These are phyloP conservation scores for Vombatus ursinus DNA, from an alignment of 2,113 vertebrate species.

Conservation along the genomic window DNA sequence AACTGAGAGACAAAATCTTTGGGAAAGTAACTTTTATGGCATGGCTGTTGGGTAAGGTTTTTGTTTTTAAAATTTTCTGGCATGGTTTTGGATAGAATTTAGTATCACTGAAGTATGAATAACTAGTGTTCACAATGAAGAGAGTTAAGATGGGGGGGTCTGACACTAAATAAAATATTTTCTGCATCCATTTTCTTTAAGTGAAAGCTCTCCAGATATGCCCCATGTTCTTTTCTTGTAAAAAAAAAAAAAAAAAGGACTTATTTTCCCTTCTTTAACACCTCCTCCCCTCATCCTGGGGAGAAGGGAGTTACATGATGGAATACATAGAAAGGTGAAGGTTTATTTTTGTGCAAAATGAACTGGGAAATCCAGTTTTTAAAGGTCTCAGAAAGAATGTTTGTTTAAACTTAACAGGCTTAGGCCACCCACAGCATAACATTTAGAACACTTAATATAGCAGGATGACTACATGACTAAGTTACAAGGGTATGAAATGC, in stretches of 20 bases:
- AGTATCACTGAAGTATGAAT: conserved; percentile 44
- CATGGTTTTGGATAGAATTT: conserved; percentile 30
- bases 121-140: conserved; percentile 26
- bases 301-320: conserved; percentile 39
- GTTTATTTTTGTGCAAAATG: conserved; percentile 19
- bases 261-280: conserved; percentile 18
- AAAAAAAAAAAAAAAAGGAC: neutral
- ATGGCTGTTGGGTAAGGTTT: neutral
- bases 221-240: conserved; percentile 14
- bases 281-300: neutral
- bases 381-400: conserved; percentile 44
- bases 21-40: conserved; percentile 39
- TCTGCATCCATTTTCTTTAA: conserved; percentile 45
- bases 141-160: conserved; percentile 1
- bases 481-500: conserved; percentile 52
- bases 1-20: conserved; percentile 2
- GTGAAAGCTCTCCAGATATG: conserved; percentile 25
- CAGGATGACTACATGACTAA: conserved; percentile 14
- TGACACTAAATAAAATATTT: neutral
- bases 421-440: conserved; percentile 9
- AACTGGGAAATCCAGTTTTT: conserved; percentile 44
- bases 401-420: conserved; percentile 22
- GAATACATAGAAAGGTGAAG: conserved; percentile 29
- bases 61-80: neutral
- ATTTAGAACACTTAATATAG: conserved; percentile 33